Percentiles rank a stretch among this genome's conserved stretches.
Conservation (phyloP, 2,113 vertebrate genomes). For the Lepidothrix coronata region DNA sequence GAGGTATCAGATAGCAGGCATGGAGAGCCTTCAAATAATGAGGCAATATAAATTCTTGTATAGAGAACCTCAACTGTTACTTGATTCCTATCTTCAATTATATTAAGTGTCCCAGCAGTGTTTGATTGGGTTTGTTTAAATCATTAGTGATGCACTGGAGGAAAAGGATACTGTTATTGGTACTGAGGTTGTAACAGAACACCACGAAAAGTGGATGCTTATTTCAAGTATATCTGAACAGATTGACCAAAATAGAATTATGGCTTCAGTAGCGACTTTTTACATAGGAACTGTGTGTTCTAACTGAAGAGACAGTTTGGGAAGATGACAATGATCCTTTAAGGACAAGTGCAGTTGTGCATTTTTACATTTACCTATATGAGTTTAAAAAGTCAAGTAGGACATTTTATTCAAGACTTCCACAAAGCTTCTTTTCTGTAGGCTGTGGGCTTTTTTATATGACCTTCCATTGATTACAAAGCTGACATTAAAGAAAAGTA, state of each 20-base stretch:
- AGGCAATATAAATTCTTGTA: constrained; percentile 55
- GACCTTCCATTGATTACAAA: not conserved
- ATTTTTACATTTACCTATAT: not conserved
- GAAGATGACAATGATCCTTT: not conserved
- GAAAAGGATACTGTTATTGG: constrained; percentile 7
- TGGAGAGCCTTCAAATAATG: constrained; percentile 27
- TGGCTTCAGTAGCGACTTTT: not conserved
- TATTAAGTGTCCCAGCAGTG: constrained; percentile 59
- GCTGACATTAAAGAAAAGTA: not conserved
- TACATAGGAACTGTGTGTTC: not conserved
- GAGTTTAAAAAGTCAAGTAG: not conserved
- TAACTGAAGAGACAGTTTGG: not conserved
- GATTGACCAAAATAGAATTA: not conserved
- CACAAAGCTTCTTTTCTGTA: not conserved
- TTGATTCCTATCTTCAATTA: constrained; percentile 63
- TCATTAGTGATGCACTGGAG: constrained; percentile 48
- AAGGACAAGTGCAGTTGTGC: not conserved
- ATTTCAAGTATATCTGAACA: not conserved
- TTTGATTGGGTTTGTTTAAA: constrained; percentile 48
- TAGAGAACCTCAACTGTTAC: constrained; percentile 35
- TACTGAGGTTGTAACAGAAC: constrained; percentile 15
- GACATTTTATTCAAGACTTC: not conserved
- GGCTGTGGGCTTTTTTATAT: not conserved
- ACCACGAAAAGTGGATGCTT: not conserved
- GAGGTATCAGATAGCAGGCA: constrained; percentile 2